phyloP scores from a whole-genome alignment of 2,797 vertebrate genomes.

The Sebastes oblongus region DNA sequence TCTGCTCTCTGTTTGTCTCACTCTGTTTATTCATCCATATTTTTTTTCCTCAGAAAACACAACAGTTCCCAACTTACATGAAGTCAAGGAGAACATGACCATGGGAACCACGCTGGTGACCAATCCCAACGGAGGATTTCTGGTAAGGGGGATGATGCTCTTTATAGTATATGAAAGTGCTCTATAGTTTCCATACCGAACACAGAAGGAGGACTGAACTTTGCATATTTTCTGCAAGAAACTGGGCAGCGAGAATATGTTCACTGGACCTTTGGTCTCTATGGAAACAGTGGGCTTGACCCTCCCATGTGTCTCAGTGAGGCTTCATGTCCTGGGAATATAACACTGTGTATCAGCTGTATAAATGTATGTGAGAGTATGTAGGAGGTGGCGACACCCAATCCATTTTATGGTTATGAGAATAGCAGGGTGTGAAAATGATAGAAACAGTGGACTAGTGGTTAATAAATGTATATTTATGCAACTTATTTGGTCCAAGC shows the following conservation, averaged over 20 bases:
- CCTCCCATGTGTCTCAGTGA: constrained; percentile 26
- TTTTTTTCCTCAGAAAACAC: constrained; percentile 85
- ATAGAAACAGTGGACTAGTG: neutral
- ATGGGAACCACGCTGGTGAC: constrained; percentile 96
- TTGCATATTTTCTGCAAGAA: constrained; percentile 24
- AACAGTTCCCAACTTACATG: constrained; percentile 90
- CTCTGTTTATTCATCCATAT: constrained; percentile 73
- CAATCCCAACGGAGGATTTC: constrained; percentile 94
- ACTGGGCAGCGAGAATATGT: neutral
- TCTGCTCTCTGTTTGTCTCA: constrained; percentile 52
- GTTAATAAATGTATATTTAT: neutral
- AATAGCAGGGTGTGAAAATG: neutral
- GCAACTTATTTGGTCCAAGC: neutral
- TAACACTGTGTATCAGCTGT: constrained; percentile 47
- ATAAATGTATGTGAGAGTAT: neutral
- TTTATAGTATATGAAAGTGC: constrained; percentile 23
- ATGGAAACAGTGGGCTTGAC: constrained; percentile 29
- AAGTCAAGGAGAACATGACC: constrained; percentile 99
- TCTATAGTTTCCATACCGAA: constrained; percentile 29
- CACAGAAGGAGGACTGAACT: neutral
- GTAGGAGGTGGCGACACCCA: neutral
- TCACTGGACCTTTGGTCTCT: constrained; percentile 47
- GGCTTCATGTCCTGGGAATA: constrained; percentile 44
- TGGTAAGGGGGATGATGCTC: constrained; percentile 84
- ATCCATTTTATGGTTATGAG: constrained; percentile 4